Base-by-base conservation (phyloP, 2,797 vertebrate genomes). In the Malacoraja senta region DNA sequence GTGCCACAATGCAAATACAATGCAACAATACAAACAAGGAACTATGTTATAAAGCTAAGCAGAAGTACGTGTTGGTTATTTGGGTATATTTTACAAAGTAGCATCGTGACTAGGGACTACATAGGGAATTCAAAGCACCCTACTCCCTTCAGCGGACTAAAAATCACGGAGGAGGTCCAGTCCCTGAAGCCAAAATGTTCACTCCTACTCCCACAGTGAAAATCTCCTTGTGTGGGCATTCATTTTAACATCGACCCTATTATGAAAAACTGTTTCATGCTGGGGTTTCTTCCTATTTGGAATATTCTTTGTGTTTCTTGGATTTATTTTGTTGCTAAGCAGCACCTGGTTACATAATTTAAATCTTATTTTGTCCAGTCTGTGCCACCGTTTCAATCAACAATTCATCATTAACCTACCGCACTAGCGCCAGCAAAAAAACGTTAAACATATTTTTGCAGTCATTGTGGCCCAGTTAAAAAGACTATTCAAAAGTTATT, bases 291-390 rank as follows among this genome's bases (percentile, higher is more conserved):
- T 76, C 74, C 35, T 26, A 91, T 91, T 29, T 91, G 19, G 35
- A 44, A 91, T 58, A 13, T 53, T 74, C 90, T n/a, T 92, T 44
- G 90, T 76, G 29, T 17, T 92, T n/a, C 38, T 92, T 71, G 90
- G 72, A 92, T 92, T 92, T 92, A 29, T 74, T n/a, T 92, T 53
- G 71, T 92, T 74, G 90, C 71, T 92, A 19, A 91, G 90, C 68
- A 92, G 24, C 24, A 53, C 68, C 12, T 53, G 38, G 38, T 76
- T 92, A 76, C 26, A 76, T 74, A 76, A 76, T 92, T 76, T 76
- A 74, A 92, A 76, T 38, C 38, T 71, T 12, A 76, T 76, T 74
- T 92, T 92, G 71, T n/a, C 24, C 6, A 24, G 24, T 74, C 74
- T 74, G 68, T 74, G 21, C 21, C 90, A 92, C 53, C 35, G 21